Evolutionary conservation across 2,888 invertebrate species (phyloP), one percentile per base, ranked within the genome.

Genomic region (Seira ritae): DNA sequence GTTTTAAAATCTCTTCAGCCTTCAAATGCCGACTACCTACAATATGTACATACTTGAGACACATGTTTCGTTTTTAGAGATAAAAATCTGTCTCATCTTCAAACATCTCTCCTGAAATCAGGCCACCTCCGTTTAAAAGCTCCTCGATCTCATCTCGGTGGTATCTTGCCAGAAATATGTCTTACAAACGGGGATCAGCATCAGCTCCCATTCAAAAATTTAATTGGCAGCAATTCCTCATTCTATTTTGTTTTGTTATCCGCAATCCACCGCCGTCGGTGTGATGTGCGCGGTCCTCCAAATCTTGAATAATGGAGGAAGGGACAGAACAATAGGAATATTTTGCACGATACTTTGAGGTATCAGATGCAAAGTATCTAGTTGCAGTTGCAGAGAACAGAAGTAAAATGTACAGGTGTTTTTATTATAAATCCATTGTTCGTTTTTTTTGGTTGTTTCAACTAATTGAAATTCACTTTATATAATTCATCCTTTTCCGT

Each of bases 241-340:
- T 50, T 50, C 50, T 50, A 50, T 50, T 50, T 50, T 50, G 50
- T 50, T 50, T 50, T n/a, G 50, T 50, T 50, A n/a, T 50, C 50
- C 50, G 50, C 31, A 31, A 31, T 31, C 31, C 31, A 8, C 31
- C 31, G 31, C n/a, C n/a, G n/a, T n/a, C n/a, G n/a, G n/a, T n/a
- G n/a, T n/a, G n/a, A n/a, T n/a, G n/a, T 42, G 42, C 12, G 50
- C 50, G 6, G 50, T 50, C 50, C 50, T n/a, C 50, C 50, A 12
- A 42, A 50, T 50, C 50, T 8, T 50, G 50, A 50, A 50, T 50
- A 50, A 50, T 50, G 50, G 50, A 50, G 12, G 1, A n/a, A 50
- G 50, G 50, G 50, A 50, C 50, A 50, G 50, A 50, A 50, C 50
- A 50, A 50, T 50, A 15, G 50, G 50, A 50, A 50, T 50, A 8